Evolutionary conservation across 2,797 vertebrate species (phyloP).

Genomic region (Numenius phaeopus): DNA sequence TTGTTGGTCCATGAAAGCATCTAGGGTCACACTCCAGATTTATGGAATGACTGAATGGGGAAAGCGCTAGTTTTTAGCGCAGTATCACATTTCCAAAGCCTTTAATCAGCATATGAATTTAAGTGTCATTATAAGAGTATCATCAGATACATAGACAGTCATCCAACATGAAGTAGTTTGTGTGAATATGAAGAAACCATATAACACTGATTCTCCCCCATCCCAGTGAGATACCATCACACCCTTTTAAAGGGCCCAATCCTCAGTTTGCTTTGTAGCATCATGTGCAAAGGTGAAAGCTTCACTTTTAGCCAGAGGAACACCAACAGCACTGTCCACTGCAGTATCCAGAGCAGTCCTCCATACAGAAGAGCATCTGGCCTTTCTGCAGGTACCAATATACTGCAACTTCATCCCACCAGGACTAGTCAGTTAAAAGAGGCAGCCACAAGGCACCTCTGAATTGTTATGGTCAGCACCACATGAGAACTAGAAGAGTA

Average conservation of each 20-base stretch:
- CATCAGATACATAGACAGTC: not conserved
- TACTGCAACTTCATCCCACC: not conserved
- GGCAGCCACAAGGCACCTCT: not conserved
- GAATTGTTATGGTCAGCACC: not conserved
- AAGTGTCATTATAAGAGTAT: not conserved
- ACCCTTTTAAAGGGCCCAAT: not conserved
- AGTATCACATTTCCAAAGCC: not conserved
- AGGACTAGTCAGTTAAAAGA: not conserved
- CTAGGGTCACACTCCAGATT: not conserved
- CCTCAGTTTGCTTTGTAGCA: not conserved
- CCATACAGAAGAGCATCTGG: fast-evolving
- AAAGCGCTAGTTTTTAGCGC: not conserved
- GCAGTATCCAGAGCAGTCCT: not conserved
- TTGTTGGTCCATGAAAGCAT: not conserved
- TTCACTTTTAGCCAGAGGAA: not conserved
- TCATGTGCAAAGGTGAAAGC: not conserved
- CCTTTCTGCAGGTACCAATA: not conserved
- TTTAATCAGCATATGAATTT: not conserved
- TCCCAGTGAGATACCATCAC: fast-evolving
- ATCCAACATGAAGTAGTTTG: fast-evolving
- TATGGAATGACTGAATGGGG: not conserved
- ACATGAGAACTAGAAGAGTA: fast-evolving
- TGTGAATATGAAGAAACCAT: not conserved
- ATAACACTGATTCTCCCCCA: not conserved
- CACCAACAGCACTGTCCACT: not conserved